Percentiles rank a stretch among this genome's conserved stretches.
Evolutionary conservation across 2,888 invertebrate genomes (phyloP).

Genomic region (Dendrolimus houi): DNA sequence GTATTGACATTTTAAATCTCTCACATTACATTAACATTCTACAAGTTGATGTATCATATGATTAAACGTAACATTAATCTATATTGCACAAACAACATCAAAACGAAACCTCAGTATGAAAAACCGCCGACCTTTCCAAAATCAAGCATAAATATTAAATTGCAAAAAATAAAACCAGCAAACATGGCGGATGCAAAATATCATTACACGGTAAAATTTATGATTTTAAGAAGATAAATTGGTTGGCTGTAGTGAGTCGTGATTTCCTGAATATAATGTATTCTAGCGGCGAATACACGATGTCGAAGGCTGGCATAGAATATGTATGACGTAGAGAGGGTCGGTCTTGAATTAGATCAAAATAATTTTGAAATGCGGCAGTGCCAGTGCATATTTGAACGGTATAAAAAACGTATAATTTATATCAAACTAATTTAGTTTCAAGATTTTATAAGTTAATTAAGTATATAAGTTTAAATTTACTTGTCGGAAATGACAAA

Average conservation of each 20-base stretch:
- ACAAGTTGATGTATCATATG: no score
- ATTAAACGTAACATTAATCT: no score
- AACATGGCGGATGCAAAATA: conserved; percentile 54
- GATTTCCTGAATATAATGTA: conserved; percentile 73
- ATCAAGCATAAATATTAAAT: neutral
- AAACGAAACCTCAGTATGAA: no score
- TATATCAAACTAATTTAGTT: neutral
- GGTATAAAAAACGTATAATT: neutral
- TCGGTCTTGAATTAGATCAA: conserved; percentile 18
- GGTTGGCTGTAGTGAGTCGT: conserved; percentile 55
- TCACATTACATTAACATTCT: no score
- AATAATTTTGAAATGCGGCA: neutral
- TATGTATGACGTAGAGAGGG: conserved; percentile 32
- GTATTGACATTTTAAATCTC: no score
- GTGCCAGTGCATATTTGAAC: neutral
- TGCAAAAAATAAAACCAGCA: neutral
- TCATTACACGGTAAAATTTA: conserved; percentile 63
- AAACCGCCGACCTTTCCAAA: neutral
- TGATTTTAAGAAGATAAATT: conserved; percentile 70
- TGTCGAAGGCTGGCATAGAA: conserved; percentile 57
- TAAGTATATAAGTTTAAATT: no score
- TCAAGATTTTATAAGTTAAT: conserved; percentile 8
- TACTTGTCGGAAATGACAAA: no score
- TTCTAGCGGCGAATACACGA: conserved; percentile 43
- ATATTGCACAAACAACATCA: no score